Percentiles rank a stretch among this genome's conserved stretches.
Evolutionary conservation across 2,888 invertebrate species (phyloP).

Genomic region (Epistrophella euchroma): DNA sequence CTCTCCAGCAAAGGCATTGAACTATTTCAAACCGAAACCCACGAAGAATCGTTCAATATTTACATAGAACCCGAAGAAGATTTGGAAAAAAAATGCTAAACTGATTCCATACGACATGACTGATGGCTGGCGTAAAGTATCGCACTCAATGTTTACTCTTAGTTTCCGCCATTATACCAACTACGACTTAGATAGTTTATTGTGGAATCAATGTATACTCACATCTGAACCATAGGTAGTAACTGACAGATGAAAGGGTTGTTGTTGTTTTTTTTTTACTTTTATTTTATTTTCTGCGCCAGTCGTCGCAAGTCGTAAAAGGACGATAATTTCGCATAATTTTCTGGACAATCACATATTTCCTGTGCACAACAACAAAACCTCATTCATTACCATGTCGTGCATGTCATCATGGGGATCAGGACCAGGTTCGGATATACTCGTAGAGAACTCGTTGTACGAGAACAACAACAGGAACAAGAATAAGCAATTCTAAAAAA

Average conservation of each 20-base stretch:
- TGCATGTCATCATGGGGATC: constrained; percentile 35
- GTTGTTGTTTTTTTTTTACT: not conserved
- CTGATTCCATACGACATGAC: constrained; percentile 26
- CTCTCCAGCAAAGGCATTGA: constrained; percentile 19
- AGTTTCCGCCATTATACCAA: constrained; percentile 16
- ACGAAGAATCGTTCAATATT: constrained; percentile 28
- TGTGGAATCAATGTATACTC: too few species aligned
- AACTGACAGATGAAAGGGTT: constrained; percentile 12
- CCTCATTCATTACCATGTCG: constrained; percentile 64
- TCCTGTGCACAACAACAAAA: constrained; percentile 60
- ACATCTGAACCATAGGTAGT: not conserved
- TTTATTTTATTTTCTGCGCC: too few species aligned
- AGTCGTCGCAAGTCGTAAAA: constrained; percentile 17
- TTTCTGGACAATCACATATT: constrained; percentile 68
- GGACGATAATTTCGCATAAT: constrained; percentile 67
- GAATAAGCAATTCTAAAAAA: constrained; percentile 21
- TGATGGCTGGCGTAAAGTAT: constrained; percentile 50
- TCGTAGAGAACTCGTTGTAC: constrained; percentile 57
- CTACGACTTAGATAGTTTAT: not conserved
- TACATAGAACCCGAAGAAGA: constrained; percentile 31
- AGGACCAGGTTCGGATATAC: too few species aligned
- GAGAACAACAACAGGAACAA: constrained; percentile 12
- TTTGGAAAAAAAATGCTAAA: constrained; percentile 3
- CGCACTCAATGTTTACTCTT: constrained; percentile 46
- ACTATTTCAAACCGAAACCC: not conserved